A percentile compares a stretch with the other conserved stretches of the same genome.
These are phyloP conservation scores for Apis dorsata DNA, from an alignment of 1,140 invertebrate genomes.

Conservation along the genomic window DNA sequence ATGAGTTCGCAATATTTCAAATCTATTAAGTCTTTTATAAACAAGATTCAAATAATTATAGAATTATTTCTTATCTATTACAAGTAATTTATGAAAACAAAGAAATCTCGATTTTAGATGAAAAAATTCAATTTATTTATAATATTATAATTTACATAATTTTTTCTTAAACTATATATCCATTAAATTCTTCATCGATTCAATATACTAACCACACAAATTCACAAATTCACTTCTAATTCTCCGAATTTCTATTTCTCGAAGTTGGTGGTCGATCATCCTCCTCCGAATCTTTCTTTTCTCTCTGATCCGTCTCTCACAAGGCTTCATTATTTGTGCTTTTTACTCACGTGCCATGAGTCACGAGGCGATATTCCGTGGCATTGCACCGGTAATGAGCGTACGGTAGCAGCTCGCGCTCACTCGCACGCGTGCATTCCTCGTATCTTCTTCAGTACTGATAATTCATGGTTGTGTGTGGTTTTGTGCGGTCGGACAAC, in stretches of 20 bases:
- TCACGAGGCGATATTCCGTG: conserved; percentile 31
- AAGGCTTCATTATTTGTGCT: conserved; percentile 15
- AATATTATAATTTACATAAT: no score
- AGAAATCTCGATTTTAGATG: no score
- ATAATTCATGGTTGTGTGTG: conserved; percentile 15
- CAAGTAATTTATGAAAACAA: no score
- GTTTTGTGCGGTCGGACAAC: background rate
- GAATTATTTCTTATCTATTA: no score
- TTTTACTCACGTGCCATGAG: conserved; percentile 31
- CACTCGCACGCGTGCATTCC: background rate
- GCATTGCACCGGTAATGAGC: conserved; percentile 15
- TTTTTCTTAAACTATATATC: no score
- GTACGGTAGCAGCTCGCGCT: conserved; percentile 9
- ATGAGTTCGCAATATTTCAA: no score
- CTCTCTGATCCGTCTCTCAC: background rate
- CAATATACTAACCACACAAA: no score
- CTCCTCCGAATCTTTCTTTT: background rate
- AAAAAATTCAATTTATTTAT: no score
- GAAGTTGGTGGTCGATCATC: conserved; percentile 10
- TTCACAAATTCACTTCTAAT: background rate
- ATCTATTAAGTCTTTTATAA: no score
- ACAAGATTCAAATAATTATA: no score
- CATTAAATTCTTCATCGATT: no score
- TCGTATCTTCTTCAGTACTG: conserved; percentile 5
- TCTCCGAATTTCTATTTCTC: background rate